These are phyloP conservation scores for Cabera pusaria DNA, from an alignment of 2,888 invertebrate species.

Conservation along the genomic window DNA sequence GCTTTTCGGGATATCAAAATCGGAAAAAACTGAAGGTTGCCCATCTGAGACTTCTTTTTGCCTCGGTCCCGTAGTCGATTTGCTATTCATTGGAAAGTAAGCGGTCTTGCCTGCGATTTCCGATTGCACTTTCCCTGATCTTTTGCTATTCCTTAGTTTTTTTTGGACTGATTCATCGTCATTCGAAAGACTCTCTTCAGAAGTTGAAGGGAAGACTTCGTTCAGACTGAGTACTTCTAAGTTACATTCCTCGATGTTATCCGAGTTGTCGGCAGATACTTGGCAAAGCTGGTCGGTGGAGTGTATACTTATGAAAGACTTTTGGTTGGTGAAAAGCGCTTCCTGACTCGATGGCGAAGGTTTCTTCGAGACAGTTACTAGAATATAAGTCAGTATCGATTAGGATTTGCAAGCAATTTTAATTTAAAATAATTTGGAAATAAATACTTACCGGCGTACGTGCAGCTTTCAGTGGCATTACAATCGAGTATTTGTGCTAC, in stretches of 20 bases:
- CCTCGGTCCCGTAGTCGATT: conserved; percentile 64
- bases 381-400: conserved; percentile 27
- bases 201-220: conserved; percentile 75
- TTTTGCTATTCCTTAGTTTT: conserved; percentile 48
- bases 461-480: conserved; percentile 57
- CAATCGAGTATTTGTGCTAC: conserved; percentile 57
- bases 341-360: conserved; percentile 47
- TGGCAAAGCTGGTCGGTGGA: conserved; percentile 76
- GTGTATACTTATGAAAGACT: conserved; percentile 77
- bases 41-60: conserved; percentile 54
- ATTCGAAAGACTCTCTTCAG: conserved; percentile 69
- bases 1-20: conserved; percentile 71
- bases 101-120: conserved; percentile 51
- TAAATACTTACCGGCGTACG: conserved; percentile 60
- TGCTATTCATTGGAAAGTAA: conserved; percentile 71
- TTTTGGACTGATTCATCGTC: conserved; percentile 62
- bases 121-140: conserved; percentile 40
- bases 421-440: no score
- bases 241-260: conserved; percentile 67
- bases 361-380: conserved; percentile 75
- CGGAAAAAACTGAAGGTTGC: conserved; percentile 62
- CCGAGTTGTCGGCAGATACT: conserved; percentile 53
- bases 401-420: no score
- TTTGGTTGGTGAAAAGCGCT: conserved; percentile 58
- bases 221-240: conserved; percentile 72